Percentiles rank a stretch among this genome's conserved stretches.
These are phyloP conservation scores for Cantharis flavilabris DNA, from an alignment of 2,888 invertebrate genomes.

Conservation along the genomic window DNA sequence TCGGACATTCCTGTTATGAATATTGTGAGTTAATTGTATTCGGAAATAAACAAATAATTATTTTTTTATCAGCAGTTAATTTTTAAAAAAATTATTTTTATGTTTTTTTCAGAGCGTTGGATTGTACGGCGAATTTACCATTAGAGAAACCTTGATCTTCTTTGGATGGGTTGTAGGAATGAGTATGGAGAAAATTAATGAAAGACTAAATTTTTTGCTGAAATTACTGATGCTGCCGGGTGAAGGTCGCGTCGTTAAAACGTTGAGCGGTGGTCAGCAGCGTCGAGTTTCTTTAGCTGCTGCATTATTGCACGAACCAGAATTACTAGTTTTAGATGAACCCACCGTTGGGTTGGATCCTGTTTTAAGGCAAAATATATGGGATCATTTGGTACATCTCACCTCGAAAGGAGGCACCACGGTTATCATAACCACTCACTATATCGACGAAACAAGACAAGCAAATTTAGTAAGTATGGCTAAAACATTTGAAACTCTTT, in stretches of 20 bases:
- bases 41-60: background rate
- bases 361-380: conserved; percentile 80
- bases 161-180: conserved; percentile 53
- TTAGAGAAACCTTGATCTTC: conserved; percentile 51
- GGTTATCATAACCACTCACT: conserved; percentile 86
- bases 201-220: conserved; percentile 4
- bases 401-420: conserved; percentile 76
- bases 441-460: conserved; percentile 85
- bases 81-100: background rate
- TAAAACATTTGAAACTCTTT: too few relatives aligned
- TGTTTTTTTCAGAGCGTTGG: conserved; percentile 48
- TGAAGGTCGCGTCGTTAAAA: conserved; percentile 62
- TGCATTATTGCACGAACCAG: conserved; percentile 86
- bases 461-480: conserved; percentile 71
- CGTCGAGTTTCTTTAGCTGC: conserved; percentile 87
- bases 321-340: conserved; percentile 88
- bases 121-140: conserved; percentile 53
- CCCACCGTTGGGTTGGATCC: conserved; percentile 95
- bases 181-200: conserved; percentile 45
- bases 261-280: conserved; percentile 87
- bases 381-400: conserved; percentile 82
- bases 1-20: conserved; percentile 1
- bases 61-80: background rate
- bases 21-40: background rate
- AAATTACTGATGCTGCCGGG: conserved; percentile 45